Evolutionary conservation across 2,888 invertebrate species (phyloP).

Genomic region (Drosophila paramelanica): DNA sequence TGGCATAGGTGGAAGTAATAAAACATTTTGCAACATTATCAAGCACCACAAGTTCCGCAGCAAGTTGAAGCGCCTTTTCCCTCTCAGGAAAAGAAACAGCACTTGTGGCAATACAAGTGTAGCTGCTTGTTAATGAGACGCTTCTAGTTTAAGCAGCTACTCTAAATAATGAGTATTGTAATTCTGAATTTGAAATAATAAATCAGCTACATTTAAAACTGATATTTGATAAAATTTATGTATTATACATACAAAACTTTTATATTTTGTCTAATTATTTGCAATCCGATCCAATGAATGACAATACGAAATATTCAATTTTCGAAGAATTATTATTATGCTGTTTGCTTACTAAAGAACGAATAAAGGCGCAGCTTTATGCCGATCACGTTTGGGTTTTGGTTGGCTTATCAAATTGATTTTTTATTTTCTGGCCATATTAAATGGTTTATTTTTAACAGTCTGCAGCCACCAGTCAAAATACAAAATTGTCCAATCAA

Average conservation of each 20-base stretch:
- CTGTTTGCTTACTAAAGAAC: conserved; percentile 8
- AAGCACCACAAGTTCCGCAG: conserved; percentile 53
- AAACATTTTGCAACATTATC: conserved; percentile 75
- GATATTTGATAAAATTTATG: too few relatives aligned
- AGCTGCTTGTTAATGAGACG: conserved; percentile 15
- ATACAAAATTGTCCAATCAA: conserved; percentile 34
- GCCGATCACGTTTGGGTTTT: conserved; percentile 45
- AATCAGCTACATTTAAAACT: too few relatives aligned
- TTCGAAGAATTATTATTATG: conserved; percentile 12
- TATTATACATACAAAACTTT: neutral
- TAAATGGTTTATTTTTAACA: conserved; percentile 32
- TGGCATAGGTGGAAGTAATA: conserved; percentile 78
- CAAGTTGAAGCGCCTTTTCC: neutral
- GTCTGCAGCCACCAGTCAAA: conserved; percentile 8
- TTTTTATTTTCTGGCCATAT: conserved; percentile 6
- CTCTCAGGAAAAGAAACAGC: neutral
- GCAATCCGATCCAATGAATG: conserved; percentile 18
- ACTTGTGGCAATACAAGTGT: neutral
- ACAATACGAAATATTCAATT: conserved; percentile 8
- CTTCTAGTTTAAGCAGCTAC: neutral
- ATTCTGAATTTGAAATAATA: too few relatives aligned
- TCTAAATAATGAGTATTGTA: neutral
- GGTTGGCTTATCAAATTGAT: conserved; percentile 16
- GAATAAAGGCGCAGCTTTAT: conserved; percentile 19
- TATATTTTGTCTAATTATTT: neutral